Base-by-base conservation (phyloP, 2,797 vertebrate genomes). In the Megalops cyprinoides region DNA sequence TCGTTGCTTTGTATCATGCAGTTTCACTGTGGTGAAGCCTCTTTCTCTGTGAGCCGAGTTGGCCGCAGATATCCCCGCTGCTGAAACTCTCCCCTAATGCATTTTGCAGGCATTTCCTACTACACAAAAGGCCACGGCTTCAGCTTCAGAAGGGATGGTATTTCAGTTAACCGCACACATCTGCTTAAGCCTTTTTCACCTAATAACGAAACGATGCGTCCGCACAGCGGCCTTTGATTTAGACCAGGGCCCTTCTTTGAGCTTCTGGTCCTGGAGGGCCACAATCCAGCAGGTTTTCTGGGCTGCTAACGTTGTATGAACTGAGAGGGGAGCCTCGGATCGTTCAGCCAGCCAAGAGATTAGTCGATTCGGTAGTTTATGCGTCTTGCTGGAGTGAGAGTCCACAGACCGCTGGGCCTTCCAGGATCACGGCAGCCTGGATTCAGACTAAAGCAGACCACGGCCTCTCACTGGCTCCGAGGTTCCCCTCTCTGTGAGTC, bases 141-240 rank as follows among this genome's bases (percentile, higher is more conserved):
- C 34, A 37, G 37, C 62, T 20, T 39, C 14, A 34, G 14, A 28
- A 67, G 31, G 31, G 18, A 51, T n/a, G n/a, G 49, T 51, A 51
- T 15, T 51, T 51, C 49, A 51, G 49, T 56, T n/a, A 42, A 37
- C 75, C 55, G 12, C 31, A 18, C 44, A 51, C 77, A 79, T 79
- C 60, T 79, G 77, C 71, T 69, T 39, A 55, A 65, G 28, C 53
- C 18, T 23, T 58, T 7, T 77, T 62, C 20, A 46, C 58, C 15
- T 25, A 6, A 18, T 18, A 3, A 25, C 46, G 58, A 28, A 46
- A 65, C 3, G 25, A 25, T 7, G 58, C 25, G 12, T 78, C n/a
- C n/a, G n/a, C 37, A 44, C 44, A 20, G 62, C 37, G 31, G 69
- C 42, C 31, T 73, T 73, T 9, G 9, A 46, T 42, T 73, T n/a